phyloP scores from a whole-genome alignment of 2,113 vertebrate species.

The Apodemus sylvaticus region DNA sequence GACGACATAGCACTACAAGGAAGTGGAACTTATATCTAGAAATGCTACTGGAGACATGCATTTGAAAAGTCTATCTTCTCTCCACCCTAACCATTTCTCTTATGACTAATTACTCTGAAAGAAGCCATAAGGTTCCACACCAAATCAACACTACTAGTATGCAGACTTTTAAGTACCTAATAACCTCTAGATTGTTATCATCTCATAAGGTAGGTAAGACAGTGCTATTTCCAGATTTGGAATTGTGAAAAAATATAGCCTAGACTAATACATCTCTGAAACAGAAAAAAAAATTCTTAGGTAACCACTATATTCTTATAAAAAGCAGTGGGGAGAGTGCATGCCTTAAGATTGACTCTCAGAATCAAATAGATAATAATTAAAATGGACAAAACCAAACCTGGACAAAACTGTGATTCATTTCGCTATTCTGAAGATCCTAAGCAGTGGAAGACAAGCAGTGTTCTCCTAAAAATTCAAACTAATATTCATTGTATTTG shows the following conservation, averaged over 20 bases:
- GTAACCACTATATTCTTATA: slow-evolving; percentile 28
- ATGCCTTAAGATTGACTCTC: neutral
- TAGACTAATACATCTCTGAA: slow-evolving; percentile 10
- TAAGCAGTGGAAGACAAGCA: neutral
- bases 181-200: neutral
- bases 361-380: neutral
- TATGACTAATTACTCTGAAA: neutral
- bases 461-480: slow-evolving; percentile 38
- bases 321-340: neutral
- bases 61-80: neutral
- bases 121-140: neutral
- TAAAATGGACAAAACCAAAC: neutral
- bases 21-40: neutral
- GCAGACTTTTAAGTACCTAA: neutral
- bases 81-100: neutral
- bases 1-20: neutral
- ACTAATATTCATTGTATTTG: neutral
- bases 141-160: neutral
- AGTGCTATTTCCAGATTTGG: slow-evolving; percentile 15
- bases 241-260: slow-evolving; percentile 40
- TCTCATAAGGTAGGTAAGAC: neutral
- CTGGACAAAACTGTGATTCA: neutral
- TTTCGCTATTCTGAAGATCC: neutral
- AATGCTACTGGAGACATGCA: neutral
- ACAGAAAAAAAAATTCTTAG: neutral